Conservation (phyloP, 1,140 invertebrate genomes). For the Forficula auricularia region DNA sequence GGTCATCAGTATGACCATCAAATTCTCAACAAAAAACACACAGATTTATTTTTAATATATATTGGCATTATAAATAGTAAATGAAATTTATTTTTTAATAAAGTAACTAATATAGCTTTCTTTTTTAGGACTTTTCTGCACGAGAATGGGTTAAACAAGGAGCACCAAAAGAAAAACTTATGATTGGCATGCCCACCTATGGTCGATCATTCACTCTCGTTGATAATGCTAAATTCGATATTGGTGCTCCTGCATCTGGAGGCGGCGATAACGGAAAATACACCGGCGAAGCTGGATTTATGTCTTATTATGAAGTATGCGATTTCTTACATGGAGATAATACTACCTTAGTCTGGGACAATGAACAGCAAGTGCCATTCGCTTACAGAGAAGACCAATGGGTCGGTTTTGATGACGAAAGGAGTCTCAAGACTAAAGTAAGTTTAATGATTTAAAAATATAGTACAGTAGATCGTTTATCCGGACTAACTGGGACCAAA, state of each 20-base stretch:
- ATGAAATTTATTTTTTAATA: too few relatives aligned
- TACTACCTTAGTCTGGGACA: constrained; percentile 88
- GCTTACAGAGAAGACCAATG: constrained; percentile 81
- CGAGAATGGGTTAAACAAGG: constrained; percentile 86
- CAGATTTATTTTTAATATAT: too few relatives aligned
- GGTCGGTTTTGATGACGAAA: constrained; percentile 90
- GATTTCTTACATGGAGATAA: constrained; percentile 79
- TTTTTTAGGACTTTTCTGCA: constrained; percentile 64
- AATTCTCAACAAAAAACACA: too few relatives aligned
- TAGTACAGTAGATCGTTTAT: too few relatives aligned
- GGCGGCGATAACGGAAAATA: constrained; percentile 67
- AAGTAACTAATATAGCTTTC: too few relatives aligned
- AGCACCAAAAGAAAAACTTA: constrained; percentile 83
- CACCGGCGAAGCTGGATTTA: constrained; percentile 74
- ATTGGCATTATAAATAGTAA: too few relatives aligned
- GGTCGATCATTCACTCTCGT: constrained; percentile 86
- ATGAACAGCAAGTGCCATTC: constrained; percentile 88
- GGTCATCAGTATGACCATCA: too few relatives aligned
- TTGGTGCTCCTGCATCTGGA: constrained; percentile 74
- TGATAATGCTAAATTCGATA: constrained; percentile 73
- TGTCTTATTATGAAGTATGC: constrained; percentile 90
- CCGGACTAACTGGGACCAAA: too few relatives aligned
- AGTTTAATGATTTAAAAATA: constrained; percentile 8
- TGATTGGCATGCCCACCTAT: constrained; percentile 90
- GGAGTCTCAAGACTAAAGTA: constrained; percentile 83